Evolutionary conservation across 2,888 invertebrate species (phyloP), one percentile per base, ranked within the genome.

Genomic region (Pammene aurita): DNA sequence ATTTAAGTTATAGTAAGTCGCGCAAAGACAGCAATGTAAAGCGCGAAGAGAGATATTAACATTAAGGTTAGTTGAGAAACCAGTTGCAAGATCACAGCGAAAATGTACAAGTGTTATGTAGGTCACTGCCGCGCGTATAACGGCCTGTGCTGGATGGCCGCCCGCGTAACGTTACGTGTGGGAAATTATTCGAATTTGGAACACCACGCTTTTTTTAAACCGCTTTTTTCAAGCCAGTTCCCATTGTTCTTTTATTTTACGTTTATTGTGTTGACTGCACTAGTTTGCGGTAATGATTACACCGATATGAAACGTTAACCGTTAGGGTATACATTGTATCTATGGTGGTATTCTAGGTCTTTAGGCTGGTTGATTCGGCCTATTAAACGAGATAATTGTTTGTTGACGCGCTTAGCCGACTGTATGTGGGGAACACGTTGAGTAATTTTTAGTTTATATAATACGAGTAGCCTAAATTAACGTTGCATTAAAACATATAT

Each of bases 141-240:
- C 92, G 92, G 92, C 84, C 72, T 84, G 92, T 85, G 84, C 92
- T 86, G 85, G 84, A 84, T 92, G 89, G 85, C 87, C 90, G 91
- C 90, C 89, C 90, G 92, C 91, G 90, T 91, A 92, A 92, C 92
- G 88, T 92, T 92, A 92, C 92, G 92, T 92, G 92, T 92, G 92
- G 92, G 92, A 92, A 92, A 92, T 90, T 88, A 90, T 90, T 90
- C 86, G 90, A 91, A 92, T 92, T 92, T 89, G 89, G 92, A 90
- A 90, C 92, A 82, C 78, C 71, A 79, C 16, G 75, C 78, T 85
- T 75, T 72, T 88, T 89, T 89, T 86, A 79, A 80, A 16, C 77
- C 81, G 80, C 83, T 86, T 88, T 88, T 86, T 88, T 88, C 83
- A 79, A 76, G 80, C 80, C 83, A 84, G 79, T 80, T 81, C 79